These are phyloP conservation scores for Phalacrocorax carbo DNA, from an alignment of 2,113 vertebrate species.

Conservation along the genomic window DNA sequence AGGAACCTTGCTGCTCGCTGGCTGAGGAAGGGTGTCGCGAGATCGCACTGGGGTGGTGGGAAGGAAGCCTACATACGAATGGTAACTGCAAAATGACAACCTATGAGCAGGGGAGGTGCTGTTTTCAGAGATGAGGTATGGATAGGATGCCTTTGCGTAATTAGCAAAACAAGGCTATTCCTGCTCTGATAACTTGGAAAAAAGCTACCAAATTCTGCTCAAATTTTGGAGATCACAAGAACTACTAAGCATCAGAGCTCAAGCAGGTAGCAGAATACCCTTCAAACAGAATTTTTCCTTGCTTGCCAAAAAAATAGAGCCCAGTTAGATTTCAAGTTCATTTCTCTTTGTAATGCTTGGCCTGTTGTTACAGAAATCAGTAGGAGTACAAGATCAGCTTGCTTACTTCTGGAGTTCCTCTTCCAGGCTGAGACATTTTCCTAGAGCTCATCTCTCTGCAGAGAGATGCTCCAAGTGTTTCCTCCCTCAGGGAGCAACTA, in stretches of 20 bases:
- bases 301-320: background rate
- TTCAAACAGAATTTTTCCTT: background rate
- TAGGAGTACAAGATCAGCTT: background rate
- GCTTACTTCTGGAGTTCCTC: background rate
- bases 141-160: background rate
- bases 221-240: background rate
- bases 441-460: background rate
- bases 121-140: background rate
- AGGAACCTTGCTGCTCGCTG: background rate
- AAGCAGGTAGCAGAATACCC: background rate
- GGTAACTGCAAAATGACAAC: accelerated
- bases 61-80: background rate
- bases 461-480: background rate
- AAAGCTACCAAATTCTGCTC: background rate
- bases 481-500: background rate
- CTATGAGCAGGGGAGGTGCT: background rate
- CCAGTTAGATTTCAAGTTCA: background rate
- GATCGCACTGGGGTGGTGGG: background rate
- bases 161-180: background rate
- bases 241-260: background rate
- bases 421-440: background rate
- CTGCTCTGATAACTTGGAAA: too few relatives aligned
- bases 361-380: background rate
- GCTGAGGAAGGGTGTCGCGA: background rate
- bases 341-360: background rate